Conservation (phyloP, 2,113 vertebrate species). For the Leuciscus idus region DNA sequence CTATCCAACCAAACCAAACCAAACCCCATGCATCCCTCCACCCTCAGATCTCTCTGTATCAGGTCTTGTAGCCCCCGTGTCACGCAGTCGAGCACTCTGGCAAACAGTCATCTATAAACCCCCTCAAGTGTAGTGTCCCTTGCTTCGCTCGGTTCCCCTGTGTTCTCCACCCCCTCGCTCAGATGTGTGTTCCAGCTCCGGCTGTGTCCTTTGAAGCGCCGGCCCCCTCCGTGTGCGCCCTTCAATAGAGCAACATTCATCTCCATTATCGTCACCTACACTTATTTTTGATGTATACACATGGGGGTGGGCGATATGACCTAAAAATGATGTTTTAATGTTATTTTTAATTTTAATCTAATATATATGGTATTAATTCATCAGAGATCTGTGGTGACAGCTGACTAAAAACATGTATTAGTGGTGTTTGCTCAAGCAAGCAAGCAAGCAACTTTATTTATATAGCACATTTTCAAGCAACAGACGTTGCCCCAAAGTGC, state of each 20-base stretch:
- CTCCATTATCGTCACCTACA: conserved; percentile 12
- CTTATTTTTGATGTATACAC: background rate
- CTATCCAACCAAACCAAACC: background rate
- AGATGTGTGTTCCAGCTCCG: conserved; percentile 22
- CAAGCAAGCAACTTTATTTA: too few relatives aligned
- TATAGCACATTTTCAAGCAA: too few relatives aligned
- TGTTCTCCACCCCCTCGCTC: conserved; percentile 32
- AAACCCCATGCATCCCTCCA: background rate
- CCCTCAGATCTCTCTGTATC: conserved; percentile 12
- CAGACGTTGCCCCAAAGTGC: too few relatives aligned
- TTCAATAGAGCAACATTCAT: conserved; percentile 1
- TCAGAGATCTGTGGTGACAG: background rate
- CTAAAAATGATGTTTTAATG: background rate
- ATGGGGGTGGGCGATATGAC: background rate
- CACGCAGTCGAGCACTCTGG: conserved; percentile 32
- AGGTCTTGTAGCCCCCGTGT: conserved; percentile 13
- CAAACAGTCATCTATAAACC: conserved; percentile 46
- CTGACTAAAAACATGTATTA: background rate
- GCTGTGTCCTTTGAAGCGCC: conserved; percentile 34
- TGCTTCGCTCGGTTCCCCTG: background rate
- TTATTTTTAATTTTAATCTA: conserved; percentile 2
- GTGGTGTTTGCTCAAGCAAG: background rate
- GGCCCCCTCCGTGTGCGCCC: background rate
- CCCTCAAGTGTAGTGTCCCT: conserved; percentile 34
- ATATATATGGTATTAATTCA: conserved; percentile 1